Evolutionary conservation across 2,888 invertebrate genomes (phyloP).

Genomic region (Arctia plantaginis): DNA sequence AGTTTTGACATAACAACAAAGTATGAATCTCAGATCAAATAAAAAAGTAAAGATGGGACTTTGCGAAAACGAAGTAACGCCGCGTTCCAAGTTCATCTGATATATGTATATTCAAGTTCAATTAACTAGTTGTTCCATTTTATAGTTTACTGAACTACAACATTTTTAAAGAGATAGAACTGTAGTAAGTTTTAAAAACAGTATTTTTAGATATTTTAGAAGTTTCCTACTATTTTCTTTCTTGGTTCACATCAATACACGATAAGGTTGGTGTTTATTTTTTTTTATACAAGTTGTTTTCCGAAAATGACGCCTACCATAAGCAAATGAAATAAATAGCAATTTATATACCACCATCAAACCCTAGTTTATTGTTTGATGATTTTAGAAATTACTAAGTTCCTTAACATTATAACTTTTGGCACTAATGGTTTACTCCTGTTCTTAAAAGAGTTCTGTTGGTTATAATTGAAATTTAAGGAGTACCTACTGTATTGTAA

Average conservation of each 20-base stretch:
- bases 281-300: too few species aligned
- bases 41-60: too few species aligned
- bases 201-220: too few species aligned
- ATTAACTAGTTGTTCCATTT: background rate
- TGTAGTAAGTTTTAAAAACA: too few species aligned
- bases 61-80: too few species aligned
- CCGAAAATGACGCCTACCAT: too few species aligned
- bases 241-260: background rate
- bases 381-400: background rate
- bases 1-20: conserved; percentile 21
- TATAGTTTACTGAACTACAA: too few species aligned
- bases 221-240: background rate
- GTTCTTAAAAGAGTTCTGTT: background rate
- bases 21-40: background rate
- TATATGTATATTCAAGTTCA: background rate
- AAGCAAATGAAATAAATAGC: too few species aligned
- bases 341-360: background rate
- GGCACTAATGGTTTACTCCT: background rate
- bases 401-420: background rate
- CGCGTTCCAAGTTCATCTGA: too few species aligned
- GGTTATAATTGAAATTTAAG: too few species aligned
- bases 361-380: background rate
- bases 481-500: too few species aligned
- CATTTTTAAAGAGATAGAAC: too few species aligned
- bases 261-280: background rate